A percentile compares a stretch with the other conserved stretches of the same genome.
Conservation (phyloP, 2,888 invertebrate species). For the Xylocampa areola region DNA sequence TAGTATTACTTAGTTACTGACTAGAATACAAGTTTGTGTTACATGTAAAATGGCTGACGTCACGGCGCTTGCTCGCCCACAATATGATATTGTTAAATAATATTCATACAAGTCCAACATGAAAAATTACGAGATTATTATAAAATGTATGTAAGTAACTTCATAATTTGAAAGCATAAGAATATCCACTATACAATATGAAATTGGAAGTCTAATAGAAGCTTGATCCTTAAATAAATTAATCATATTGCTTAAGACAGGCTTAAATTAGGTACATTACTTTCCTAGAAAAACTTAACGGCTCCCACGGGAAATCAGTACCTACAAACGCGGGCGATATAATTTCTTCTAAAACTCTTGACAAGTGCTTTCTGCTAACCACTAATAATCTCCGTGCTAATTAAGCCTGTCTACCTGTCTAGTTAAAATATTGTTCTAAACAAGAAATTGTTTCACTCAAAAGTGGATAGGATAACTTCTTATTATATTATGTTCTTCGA, state of each 20-base stretch:
- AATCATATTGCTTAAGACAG: constrained; percentile 16
- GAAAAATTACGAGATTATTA: not conserved
- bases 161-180: not conserved
- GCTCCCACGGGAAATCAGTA: constrained; percentile 47
- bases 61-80: constrained; percentile 3
- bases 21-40: constrained; percentile 20
- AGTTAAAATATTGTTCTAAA: constrained; percentile 5
- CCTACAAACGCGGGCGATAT: constrained; percentile 24
- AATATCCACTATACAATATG: constrained; percentile 8
- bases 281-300: constrained; percentile 39
- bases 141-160: constrained; percentile 5
- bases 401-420: constrained; percentile 3
- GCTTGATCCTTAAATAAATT: constrained; percentile 13
- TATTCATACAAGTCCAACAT: not conserved
- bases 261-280: constrained; percentile 37
- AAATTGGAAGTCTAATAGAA: constrained; percentile 16
- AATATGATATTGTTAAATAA: constrained; percentile 4
- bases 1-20: constrained; percentile 37
- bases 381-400: constrained; percentile 23
- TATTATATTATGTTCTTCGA: constrained; percentile 9
- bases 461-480: constrained; percentile 22
- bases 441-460: constrained; percentile 5
- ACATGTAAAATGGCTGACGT: constrained; percentile 15
- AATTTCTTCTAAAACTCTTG: constrained; percentile 30
- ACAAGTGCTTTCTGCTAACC: constrained; percentile 26